Evolutionary conservation across 2,113 vertebrate genomes (phyloP).

Genomic region (Myanophis thanlyinensis): DNA sequence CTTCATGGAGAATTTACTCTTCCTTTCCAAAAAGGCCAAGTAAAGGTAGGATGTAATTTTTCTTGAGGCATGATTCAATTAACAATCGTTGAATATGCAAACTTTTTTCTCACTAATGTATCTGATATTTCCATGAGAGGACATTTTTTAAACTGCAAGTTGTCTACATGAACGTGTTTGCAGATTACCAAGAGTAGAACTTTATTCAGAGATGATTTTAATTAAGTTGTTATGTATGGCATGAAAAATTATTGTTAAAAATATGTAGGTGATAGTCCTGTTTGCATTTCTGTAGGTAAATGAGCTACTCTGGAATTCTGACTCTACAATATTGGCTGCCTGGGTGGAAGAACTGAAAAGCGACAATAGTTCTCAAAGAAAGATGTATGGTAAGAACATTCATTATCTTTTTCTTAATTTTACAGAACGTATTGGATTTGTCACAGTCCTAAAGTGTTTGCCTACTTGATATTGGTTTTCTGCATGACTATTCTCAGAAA

Average conservation of each 20-base stretch:
- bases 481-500: background rate
- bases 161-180: background rate
- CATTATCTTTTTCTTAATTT: background rate
- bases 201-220: background rate
- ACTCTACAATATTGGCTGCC: slow-evolving; percentile 84
- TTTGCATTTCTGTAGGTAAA: slow-evolving; percentile 78
- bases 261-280: background rate
- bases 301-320: slow-evolving; percentile 91
- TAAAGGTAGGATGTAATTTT: slow-evolving; percentile 72
- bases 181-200: background rate
- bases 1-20: slow-evolving; percentile 93
- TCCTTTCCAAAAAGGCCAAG: slow-evolving; percentile 81
- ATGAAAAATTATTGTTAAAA: background rate
- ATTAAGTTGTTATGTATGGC: background rate
- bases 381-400: slow-evolving; percentile 75
- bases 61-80: background rate
- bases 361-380: slow-evolving; percentile 56
- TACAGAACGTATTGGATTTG: background rate
- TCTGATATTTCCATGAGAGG: background rate
- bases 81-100: background rate
- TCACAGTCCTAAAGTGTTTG: background rate
- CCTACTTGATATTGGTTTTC: background rate
- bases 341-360: slow-evolving; percentile 85
- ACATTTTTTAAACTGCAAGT: background rate
- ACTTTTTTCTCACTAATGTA: background rate